phyloP scores from a whole-genome alignment of 2,888 invertebrate genomes.

The Amaurobius ferox region DNA sequence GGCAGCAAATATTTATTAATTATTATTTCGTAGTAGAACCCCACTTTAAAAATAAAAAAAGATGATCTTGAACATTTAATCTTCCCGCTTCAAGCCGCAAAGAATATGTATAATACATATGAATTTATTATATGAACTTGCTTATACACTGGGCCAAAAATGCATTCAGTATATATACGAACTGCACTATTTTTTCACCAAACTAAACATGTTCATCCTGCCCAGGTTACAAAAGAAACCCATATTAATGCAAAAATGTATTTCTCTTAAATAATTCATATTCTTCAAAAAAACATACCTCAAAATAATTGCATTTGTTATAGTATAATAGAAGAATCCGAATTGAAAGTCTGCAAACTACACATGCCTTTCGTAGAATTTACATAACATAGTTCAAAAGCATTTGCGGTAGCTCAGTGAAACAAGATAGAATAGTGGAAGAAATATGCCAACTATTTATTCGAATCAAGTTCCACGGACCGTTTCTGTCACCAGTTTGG shows the following conservation, averaged over 20 bases:
- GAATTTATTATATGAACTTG: no score
- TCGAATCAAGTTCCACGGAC: slow-evolving; percentile 58
- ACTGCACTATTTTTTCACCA: no score
- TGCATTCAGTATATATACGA: no score
- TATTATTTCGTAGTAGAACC: no score
- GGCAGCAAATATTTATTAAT: no score
- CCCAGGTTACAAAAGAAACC: no score
- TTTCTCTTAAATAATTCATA: neutral
- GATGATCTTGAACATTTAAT: no score
- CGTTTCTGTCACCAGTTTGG: slow-evolving; percentile 50
- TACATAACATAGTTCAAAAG: neutral
- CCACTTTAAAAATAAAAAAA: no score
- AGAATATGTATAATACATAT: neutral
- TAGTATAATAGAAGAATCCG: neutral
- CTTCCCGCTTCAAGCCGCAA: no score
- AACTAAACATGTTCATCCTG: no score
- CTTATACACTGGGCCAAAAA: no score
- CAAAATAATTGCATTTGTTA: slow-evolving; percentile 4
- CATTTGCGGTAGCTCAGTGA: neutral
- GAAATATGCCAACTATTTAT: slow-evolving; percentile 70
- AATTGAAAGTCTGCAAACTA: neutral
- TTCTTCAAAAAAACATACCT: slow-evolving; percentile 4
- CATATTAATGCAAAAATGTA: neutral
- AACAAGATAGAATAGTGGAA: slow-evolving; percentile 31
- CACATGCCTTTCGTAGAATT: slow-evolving; percentile 1